Conservation (phyloP, 2,888 invertebrate species). For the Syritta pipiens region DNA sequence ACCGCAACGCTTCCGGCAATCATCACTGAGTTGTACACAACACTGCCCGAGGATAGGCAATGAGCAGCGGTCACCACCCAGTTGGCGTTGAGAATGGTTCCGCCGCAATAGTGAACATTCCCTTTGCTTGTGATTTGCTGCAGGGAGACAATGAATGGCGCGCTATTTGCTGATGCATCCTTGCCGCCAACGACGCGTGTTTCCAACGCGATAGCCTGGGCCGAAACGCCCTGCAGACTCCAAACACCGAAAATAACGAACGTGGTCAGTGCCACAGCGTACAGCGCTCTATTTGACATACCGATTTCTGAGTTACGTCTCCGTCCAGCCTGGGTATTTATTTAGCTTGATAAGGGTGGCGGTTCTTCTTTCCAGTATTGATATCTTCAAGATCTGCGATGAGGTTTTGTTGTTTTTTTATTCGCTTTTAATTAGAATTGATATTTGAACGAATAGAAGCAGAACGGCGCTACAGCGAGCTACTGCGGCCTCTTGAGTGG, state of each 20-base stretch:
- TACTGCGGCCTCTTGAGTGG: constrained; percentile 7
- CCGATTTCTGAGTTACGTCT: neutral
- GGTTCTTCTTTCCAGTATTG: neutral
- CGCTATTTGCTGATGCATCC: constrained; percentile 72
- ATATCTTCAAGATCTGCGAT: constrained; percentile 8
- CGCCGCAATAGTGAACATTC: constrained; percentile 77
- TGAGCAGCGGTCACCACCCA: constrained; percentile 79
- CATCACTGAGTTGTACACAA: constrained; percentile 74
- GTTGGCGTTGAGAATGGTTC: constrained; percentile 76
- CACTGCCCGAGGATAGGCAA: constrained; percentile 73
- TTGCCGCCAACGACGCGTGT: constrained; percentile 74
- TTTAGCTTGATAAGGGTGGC: neutral
- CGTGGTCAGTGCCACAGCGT: neutral
- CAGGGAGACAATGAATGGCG: constrained; percentile 76
- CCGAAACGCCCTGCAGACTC: neutral
- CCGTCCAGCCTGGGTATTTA: neutral
- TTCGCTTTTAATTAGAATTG: neutral
- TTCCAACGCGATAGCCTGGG: constrained; percentile 26
- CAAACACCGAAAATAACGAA: neutral
- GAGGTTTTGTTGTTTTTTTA: no score
- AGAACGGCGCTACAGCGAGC: neutral
- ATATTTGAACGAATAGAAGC: no score
- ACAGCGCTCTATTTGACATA: neutral
- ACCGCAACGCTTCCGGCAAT: constrained; percentile 73
- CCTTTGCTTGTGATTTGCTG: constrained; percentile 71